phyloP scores from a whole-genome alignment of 2,797 vertebrate species.

The Poeciliopsis gracilis region DNA sequence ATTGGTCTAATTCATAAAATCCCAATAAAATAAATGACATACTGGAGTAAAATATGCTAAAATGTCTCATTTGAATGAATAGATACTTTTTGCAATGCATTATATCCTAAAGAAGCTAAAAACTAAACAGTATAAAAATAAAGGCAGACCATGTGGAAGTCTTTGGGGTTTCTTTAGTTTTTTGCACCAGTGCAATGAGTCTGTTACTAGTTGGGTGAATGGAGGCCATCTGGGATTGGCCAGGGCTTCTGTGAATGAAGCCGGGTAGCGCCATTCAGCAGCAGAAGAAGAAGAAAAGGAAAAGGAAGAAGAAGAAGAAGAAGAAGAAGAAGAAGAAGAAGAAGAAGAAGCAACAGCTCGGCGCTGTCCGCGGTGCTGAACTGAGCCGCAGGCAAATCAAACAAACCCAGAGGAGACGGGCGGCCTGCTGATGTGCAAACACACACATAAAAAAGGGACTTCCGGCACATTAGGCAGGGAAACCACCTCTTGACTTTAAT shows the following conservation, averaged over 20 bases:
- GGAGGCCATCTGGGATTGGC: constrained; percentile 70
- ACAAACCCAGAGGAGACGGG: constrained; percentile 9
- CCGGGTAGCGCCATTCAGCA: constrained; percentile 60
- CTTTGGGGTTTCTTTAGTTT: background rate
- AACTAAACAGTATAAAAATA: background rate
- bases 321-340: background rate
- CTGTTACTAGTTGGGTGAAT: constrained; percentile 60
- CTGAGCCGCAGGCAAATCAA: constrained; percentile 11
- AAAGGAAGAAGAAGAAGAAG: too few relatives aligned
- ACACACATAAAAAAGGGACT: constrained; percentile 51
- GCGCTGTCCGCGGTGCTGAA: constrained; percentile 52
- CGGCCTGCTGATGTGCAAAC: constrained; percentile 65
- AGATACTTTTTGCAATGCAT: background rate
- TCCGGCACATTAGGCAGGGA: constrained; percentile 73
- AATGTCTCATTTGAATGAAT: background rate
- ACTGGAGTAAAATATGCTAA: background rate
- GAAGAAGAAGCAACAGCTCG: background rate
- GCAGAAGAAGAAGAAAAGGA: constrained; percentile 3
- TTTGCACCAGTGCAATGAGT: constrained; percentile 10
- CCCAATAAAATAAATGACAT: background rate
- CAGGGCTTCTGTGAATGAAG: constrained; percentile 73
- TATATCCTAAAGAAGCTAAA: background rate
- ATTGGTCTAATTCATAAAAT: background rate
- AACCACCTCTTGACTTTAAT: constrained; percentile 79
- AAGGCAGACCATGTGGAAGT: background rate